These are phyloP conservation scores for Polypedilum vanderplanki DNA, from an alignment of 1,140 invertebrate genomes.

Conservation along the genomic window DNA sequence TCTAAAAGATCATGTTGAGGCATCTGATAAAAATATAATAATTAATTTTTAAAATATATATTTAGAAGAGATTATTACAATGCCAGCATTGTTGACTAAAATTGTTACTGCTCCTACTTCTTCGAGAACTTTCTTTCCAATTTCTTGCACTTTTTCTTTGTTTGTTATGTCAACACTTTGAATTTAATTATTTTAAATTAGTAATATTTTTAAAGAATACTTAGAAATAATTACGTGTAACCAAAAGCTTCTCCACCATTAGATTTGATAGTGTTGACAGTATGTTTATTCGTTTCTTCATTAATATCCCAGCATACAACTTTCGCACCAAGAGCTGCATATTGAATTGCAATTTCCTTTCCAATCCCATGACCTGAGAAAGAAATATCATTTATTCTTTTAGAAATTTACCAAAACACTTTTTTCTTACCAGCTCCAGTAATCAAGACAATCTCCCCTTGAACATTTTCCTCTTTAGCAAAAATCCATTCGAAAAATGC, in stretches of 20 bases:
- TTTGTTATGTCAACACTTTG: slow-evolving; percentile 63
- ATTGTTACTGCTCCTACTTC: slow-evolving; percentile 61
- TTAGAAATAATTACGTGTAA: slow-evolving; percentile 48
- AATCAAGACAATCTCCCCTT: slow-evolving; percentile 61
- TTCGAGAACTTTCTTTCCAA: slow-evolving; percentile 50
- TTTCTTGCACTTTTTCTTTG: slow-evolving; percentile 49
- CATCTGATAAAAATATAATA: slow-evolving; percentile 43
- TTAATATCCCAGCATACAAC: slow-evolving; percentile 88
- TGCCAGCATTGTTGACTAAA: slow-evolving; percentile 71
- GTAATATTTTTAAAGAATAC: not conserved
- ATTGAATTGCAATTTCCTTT: slow-evolving; percentile 68
- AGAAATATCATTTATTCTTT: too few species aligned
- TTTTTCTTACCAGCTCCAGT: slow-evolving; percentile 57
- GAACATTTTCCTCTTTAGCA: slow-evolving; percentile 51
- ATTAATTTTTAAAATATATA: too few species aligned
- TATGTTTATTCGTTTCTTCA: slow-evolving; percentile 57
- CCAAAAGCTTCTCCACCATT: slow-evolving; percentile 46
- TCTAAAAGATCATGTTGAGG: slow-evolving; percentile 55
- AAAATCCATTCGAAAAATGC: not conserved
- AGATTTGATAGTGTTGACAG: slow-evolving; percentile 50
- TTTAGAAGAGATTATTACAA: slow-evolving; percentile 36
- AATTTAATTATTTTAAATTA: not conserved
- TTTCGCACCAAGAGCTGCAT: slow-evolving; percentile 65
- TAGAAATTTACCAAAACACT: too few species aligned
- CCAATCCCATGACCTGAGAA: slow-evolving; percentile 77